Percentiles rank a stretch among this genome's conserved stretches.
These are phyloP conservation scores for Argyresthia albistria DNA, from an alignment of 2,888 invertebrate genomes.

Conservation along the genomic window DNA sequence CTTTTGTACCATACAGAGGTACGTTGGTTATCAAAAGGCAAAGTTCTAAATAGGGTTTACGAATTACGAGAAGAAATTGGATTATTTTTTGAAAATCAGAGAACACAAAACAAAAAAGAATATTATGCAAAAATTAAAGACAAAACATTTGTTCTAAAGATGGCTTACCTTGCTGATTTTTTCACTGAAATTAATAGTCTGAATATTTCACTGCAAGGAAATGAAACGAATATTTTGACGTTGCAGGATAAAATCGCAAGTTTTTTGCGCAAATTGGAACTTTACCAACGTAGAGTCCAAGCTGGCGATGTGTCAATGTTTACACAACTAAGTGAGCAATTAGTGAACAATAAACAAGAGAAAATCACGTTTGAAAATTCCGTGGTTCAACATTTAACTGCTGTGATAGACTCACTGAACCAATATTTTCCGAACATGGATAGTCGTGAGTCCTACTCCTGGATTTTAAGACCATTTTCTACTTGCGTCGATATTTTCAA, in stretches of 20 bases:
- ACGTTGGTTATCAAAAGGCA: slow-evolving; percentile 8
- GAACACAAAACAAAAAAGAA: slow-evolving; percentile 11
- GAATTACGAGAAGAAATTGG: slow-evolving; percentile 11
- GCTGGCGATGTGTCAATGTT: slow-evolving; percentile 16
- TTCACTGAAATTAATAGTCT: slow-evolving; percentile 8
- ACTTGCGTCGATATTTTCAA: slow-evolving; percentile 8
- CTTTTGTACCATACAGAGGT: slow-evolving; percentile 7
- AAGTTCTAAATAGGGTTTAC: slow-evolving; percentile 13
- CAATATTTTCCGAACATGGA: slow-evolving; percentile 16
- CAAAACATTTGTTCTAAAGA: slow-evolving; percentile 1
- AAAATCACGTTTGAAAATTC: slow-evolving; percentile 16
- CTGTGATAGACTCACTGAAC: slow-evolving; percentile 13
- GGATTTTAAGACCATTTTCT: slow-evolving; percentile 14
- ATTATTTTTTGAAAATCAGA: slow-evolving; percentile 12
- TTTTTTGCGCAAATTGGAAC: slow-evolving; percentile 16
- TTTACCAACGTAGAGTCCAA: slow-evolving; percentile 17
- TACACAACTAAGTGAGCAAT: slow-evolving; percentile 16
- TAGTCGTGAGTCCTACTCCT: slow-evolving; percentile 6
- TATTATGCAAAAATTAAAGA: slow-evolving; percentile 2
- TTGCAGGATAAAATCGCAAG: slow-evolving; percentile 11
- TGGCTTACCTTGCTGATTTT: slow-evolving; percentile 9
- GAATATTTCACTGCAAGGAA: slow-evolving; percentile 10
- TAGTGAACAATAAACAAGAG: slow-evolving; percentile 3
- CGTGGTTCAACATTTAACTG: slow-evolving; percentile 15
- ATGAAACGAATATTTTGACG: slow-evolving; percentile 11